phyloP scores from a whole-genome alignment of 1,140 invertebrate species.

The Lepidurus arcticus region DNA sequence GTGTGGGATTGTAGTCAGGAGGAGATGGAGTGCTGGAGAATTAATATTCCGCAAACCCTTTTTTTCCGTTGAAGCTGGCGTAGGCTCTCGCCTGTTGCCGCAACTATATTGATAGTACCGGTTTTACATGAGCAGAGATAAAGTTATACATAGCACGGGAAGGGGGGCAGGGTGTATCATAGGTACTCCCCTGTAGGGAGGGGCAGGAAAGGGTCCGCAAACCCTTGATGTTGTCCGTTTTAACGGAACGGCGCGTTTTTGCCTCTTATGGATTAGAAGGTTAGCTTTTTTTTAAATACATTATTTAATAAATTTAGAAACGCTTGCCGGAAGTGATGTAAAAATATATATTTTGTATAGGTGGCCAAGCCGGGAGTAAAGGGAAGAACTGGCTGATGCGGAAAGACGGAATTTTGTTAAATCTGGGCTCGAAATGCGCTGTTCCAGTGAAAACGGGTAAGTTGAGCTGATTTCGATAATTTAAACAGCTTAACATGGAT shows the following conservation, averaged over 20 bases:
- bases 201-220: too few relatives aligned
- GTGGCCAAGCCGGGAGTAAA: constrained; percentile 65
- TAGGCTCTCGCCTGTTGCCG: too few relatives aligned
- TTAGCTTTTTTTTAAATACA: constrained; percentile 41
- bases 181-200: too few relatives aligned
- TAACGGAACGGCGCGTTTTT: constrained; percentile 90
- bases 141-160: too few relatives aligned
- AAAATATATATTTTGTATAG: constrained; percentile 45
- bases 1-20: constrained; percentile 65
- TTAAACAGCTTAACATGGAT: constrained; percentile 27
- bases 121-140: too few relatives aligned
- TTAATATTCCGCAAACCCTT: constrained; percentile 56
- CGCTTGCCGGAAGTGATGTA: neutral
- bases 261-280: constrained; percentile 86
- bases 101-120: too few relatives aligned
- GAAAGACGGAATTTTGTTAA: constrained; percentile 66
- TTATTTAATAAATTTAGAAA: constrained; percentile 27
- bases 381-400: constrained; percentile 74
- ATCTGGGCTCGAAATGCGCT: constrained; percentile 81
- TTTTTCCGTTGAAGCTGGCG: too few relatives aligned
- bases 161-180: too few relatives aligned
- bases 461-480: constrained; percentile 38
- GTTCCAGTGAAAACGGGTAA: constrained; percentile 70
- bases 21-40: constrained; percentile 88
- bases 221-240: constrained; percentile 75